phyloP scores from a whole-genome alignment of 2,113 vertebrate species.

The Pelobates fuscus region DNA sequence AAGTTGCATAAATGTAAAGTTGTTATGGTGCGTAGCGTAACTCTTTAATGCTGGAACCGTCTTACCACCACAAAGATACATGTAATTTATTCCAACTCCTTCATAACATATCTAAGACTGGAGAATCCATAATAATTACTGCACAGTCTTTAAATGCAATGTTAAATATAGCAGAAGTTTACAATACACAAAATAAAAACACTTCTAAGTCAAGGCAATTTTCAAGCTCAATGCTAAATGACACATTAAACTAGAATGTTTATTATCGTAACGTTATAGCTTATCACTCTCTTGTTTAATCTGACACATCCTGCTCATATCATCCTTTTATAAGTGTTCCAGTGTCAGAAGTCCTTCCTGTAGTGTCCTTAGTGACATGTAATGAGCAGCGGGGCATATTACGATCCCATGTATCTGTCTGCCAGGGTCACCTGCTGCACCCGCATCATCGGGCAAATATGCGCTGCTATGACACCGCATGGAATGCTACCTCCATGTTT shows the following conservation, averaged over 20 bases:
- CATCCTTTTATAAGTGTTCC: slow-evolving; percentile 72
- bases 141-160: too few species aligned
- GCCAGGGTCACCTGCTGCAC: slow-evolving; percentile 75
- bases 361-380: slow-evolving; percentile 75
- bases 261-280: slow-evolving; percentile 59
- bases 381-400: slow-evolving; percentile 69
- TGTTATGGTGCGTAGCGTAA: too few species aligned
- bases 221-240: slow-evolving; percentile 62
- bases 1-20: too few species aligned
- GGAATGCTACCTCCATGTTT: slow-evolving; percentile 74
- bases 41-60: too few species aligned
- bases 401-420: slow-evolving; percentile 66
- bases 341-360: slow-evolving; percentile 72
- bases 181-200: too few species aligned
- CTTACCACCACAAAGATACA: too few species aligned
- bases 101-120: too few species aligned
- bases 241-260: slow-evolving; percentile 56
- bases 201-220: slow-evolving; percentile 58
- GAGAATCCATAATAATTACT: too few species aligned
- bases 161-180: too few species aligned
- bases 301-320: slow-evolving; percentile 75
- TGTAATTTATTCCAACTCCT: too few species aligned
- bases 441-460: slow-evolving; percentile 76
- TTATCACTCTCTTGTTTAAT: slow-evolving; percentile 69
- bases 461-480: slow-evolving; percentile 68